Percentiles rank a stretch among this genome's conserved stretches.
Evolutionary conservation across 1,140 invertebrate species (phyloP).

Genomic region (Berghia stephanieae): DNA sequence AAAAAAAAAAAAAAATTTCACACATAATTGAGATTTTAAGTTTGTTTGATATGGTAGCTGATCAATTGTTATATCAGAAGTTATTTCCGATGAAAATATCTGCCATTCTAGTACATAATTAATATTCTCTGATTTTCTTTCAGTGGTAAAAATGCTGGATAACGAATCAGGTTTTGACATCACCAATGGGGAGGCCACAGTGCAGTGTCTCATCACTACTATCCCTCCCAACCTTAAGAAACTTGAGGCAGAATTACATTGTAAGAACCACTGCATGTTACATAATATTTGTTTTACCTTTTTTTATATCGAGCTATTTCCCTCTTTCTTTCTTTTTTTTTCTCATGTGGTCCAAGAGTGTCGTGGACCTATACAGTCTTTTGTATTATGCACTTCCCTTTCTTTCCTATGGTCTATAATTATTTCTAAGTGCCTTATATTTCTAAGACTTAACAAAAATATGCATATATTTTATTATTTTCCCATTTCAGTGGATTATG

Average conservation of each 20-base stretch:
- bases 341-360: too few species aligned
- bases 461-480: too few species aligned
- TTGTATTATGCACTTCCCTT: background rate
- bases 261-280: too few species aligned
- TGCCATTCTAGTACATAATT: too few species aligned
- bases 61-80: too few species aligned
- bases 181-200: constrained; percentile 79
- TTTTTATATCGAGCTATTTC: background rate
- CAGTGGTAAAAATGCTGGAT: constrained; percentile 64
- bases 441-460: too few species aligned
- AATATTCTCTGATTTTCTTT: constrained; percentile 22
- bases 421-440: too few species aligned
- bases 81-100: too few species aligned
- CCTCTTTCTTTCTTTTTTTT: constrained; percentile 6
- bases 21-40: too few species aligned
- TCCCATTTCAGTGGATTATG: constrained; percentile 75
- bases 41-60: too few species aligned
- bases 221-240: constrained; percentile 92
- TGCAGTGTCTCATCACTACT: constrained; percentile 90
- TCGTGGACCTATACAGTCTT: background rate
- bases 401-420: background rate
- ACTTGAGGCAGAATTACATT: constrained; percentile 89
- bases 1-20: too few species aligned
- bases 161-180: constrained; percentile 78
- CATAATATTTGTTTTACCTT: background rate